These are phyloP conservation scores for Crotalus viridis DNA, from an alignment of 2,113 vertebrate genomes.

Conservation along the genomic window DNA sequence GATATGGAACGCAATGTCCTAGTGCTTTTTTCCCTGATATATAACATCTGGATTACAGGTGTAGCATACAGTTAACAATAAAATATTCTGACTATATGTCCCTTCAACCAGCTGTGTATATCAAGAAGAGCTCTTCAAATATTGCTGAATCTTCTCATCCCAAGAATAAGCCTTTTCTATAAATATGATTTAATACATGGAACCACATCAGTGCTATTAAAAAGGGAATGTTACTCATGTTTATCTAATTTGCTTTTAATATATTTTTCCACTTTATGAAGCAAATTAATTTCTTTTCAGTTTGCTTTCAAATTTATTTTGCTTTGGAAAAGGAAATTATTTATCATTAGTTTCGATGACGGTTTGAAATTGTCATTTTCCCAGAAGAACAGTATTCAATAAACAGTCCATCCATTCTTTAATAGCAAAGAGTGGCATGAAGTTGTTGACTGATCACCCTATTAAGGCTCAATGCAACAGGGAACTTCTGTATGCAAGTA, in stretches of 20 bases:
- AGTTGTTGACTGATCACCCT: not conserved
- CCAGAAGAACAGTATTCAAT: conserved; percentile 17
- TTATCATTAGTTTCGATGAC: not conserved
- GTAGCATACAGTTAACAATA: not conserved
- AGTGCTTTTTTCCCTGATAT: not conserved
- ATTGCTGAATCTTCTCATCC: conserved; percentile 6
- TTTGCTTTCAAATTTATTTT: conserved; percentile 20
- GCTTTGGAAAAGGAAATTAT: not conserved
- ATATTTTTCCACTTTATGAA: not conserved
- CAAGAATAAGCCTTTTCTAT: not conserved
- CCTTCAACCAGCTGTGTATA: not conserved
- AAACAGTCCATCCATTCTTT: not conserved
- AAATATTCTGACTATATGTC: not conserved
- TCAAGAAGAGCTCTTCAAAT: not conserved
- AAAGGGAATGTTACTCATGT: not conserved
- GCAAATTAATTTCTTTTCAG: conserved; percentile 17
- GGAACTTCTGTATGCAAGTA: not conserved
- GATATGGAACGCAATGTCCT: not conserved
- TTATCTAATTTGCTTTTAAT: not conserved
- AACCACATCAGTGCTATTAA: not conserved
- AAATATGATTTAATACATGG: conserved; percentile 5
- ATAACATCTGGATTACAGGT: not conserved
- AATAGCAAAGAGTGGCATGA: not conserved
- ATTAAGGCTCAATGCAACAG: not conserved
- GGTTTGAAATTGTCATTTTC: not conserved